Evolutionary conservation across 2,113 vertebrate species (phyloP), one percentile per base, ranked within the genome.

Genomic region (Pseudopodoces humilis): DNA sequence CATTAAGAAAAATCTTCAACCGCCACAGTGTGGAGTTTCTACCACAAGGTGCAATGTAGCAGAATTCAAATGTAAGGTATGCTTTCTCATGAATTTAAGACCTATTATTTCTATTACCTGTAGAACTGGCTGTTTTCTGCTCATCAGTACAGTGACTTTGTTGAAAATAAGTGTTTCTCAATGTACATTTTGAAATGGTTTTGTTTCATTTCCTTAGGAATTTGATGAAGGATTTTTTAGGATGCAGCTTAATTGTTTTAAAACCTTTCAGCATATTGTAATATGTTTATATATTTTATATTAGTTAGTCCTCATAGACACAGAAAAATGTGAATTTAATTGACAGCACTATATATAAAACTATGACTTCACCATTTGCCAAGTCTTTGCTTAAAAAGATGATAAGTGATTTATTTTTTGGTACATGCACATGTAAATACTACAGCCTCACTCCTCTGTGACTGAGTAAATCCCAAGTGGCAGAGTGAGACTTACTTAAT

Each of bases 161-260:
- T 83, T 96, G 81, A 95, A 97, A 95, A 56, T 49, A 83, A 92
- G 23, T 80, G 14, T 75, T 94, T 96, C 81, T 95, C 68, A 95
- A 95, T 30, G 77, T 83, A 95, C 41, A 87, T 94, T 96, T 94
- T 96, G 41, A 83, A 97, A 79, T 56, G 17, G 5, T 53, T 96
- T 91, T 96, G 23, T 76, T 93, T 82, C 9, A 44, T 92, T 90
- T 92, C 71, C 88, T 94, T 95, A 96, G 83, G 90, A 96, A 71
- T 92, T 91, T 37, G 65, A 60, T 81, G 50, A 96, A 97, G 83
- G 89, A 83, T 71, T 93, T 92, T 82, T 96, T 92, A 88, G 50
- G 18, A 90, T 63, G 11, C n/a, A 88, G 83, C 31, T 83, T 74
- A 95, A 64, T 69, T 94, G 63, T 56, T 92, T 37, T 82, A 71